These are phyloP conservation scores for Sceliomorpha sp. DNA, from an alignment of 2,888 invertebrate genomes.

Conservation along the genomic window DNA sequence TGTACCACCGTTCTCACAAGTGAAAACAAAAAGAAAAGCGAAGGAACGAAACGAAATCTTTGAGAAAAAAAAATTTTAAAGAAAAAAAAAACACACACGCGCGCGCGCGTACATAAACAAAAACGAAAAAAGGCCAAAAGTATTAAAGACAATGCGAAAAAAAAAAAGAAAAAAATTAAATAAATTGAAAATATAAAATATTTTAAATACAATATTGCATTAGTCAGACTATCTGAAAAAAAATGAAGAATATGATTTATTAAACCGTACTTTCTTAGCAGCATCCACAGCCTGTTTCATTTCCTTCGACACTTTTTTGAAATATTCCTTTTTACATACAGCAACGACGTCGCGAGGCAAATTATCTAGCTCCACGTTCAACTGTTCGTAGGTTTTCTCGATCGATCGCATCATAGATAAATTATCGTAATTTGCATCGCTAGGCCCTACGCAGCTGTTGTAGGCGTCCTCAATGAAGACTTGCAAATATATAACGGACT, in stretches of 20 bases:
- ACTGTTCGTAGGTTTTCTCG: conserved; percentile 82
- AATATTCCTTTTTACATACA: conserved; percentile 81
- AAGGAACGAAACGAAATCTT: too few relatives aligned
- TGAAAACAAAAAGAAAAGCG: too few relatives aligned
- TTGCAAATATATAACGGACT: conserved; percentile 82
- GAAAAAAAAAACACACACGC: too few relatives aligned
- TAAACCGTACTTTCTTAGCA: conserved; percentile 81
- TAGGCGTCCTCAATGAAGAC: conserved; percentile 85
- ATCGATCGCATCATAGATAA: conserved; percentile 83
- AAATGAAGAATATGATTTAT: too few relatives aligned
- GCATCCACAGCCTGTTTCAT: conserved; percentile 83
- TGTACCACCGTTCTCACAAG: conserved; percentile 79
- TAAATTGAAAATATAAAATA: too few relatives aligned
- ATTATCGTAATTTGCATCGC: conserved; percentile 83
- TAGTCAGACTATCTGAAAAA: too few relatives aligned
- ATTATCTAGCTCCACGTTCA: conserved; percentile 82
- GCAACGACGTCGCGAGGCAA: conserved; percentile 82
- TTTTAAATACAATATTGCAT: too few relatives aligned
- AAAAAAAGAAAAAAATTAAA: too few relatives aligned
- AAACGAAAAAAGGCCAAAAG: too few relatives aligned
- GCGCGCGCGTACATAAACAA: too few relatives aligned
- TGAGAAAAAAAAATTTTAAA: too few relatives aligned
- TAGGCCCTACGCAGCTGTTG: conserved; percentile 83
- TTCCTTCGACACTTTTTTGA: conserved; percentile 81
- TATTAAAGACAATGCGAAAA: too few relatives aligned